Evolutionary conservation across 2,888 invertebrate species (phyloP).

Genomic region (Gari tellinella): DNA sequence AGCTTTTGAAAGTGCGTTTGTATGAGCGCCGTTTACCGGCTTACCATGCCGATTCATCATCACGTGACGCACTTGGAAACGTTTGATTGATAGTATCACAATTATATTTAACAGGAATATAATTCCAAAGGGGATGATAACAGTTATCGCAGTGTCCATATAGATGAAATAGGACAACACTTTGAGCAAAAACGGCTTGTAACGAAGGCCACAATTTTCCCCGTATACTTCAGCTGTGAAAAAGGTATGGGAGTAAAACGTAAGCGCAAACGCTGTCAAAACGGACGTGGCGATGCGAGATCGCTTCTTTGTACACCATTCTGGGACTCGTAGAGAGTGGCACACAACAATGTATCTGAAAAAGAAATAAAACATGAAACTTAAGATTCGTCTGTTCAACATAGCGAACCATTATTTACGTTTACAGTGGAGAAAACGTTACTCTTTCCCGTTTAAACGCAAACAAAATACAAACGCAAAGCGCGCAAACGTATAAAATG

Average conservation of each 20-base stretch:
- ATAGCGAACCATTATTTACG: no score
- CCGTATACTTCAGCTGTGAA: conserved; percentile 62
- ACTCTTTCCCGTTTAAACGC: no score
- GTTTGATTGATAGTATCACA: conserved; percentile 40
- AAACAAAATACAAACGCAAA: no score
- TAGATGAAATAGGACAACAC: conserved; percentile 67
- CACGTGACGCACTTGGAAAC: conserved; percentile 30
- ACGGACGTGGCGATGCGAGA: conserved; percentile 60
- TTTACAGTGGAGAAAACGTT: no score
- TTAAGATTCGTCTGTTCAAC: no score
- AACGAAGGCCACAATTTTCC: conserved; percentile 38
- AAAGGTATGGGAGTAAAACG: conserved; percentile 71
- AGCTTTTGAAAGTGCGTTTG: conserved; percentile 61
- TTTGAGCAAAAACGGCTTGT: conserved; percentile 49
- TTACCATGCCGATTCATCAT: conserved; percentile 13
- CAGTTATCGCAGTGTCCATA: conserved; percentile 68
- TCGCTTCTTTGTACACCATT: conserved; percentile 67
- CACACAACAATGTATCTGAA: conserved; percentile 91
- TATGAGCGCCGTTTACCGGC: conserved; percentile 8
- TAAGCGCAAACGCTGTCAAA: conserved; percentile 56
- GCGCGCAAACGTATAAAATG: no score
- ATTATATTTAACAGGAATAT: conserved; percentile 70
- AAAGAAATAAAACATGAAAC: conserved; percentile 1
- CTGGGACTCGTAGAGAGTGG: conserved; percentile 88
- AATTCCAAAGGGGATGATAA: conserved; percentile 69